Evolutionary conservation across 2,888 invertebrate species (phyloP).

Genomic region (Automeris io): DNA sequence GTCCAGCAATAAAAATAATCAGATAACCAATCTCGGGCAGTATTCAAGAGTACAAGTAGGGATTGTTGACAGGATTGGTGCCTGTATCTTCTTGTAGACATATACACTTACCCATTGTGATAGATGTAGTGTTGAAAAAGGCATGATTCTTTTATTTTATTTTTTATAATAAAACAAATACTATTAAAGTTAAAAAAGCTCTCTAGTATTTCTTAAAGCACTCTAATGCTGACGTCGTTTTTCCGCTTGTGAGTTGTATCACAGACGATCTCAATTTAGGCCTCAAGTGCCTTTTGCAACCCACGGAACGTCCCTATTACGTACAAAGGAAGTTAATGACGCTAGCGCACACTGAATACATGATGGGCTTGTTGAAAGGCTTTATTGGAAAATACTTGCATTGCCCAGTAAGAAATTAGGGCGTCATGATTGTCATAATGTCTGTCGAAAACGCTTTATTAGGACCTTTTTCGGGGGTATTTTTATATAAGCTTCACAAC

Average conservation of each 20-base stretch:
- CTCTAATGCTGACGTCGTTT: neutral
- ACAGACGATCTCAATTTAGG: conserved; percentile 59
- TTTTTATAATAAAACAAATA: too few species aligned
- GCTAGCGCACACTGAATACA: conserved; percentile 50
- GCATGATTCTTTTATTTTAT: too few species aligned
- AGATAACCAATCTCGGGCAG: conserved; percentile 8
- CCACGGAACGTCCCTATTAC: conserved; percentile 41
- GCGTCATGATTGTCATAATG: conserved; percentile 26
- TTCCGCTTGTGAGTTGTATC: conserved; percentile 21
- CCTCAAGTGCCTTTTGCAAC: conserved; percentile 58
- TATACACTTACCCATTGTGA: too few species aligned
- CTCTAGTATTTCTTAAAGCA: too few species aligned
- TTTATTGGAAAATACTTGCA: conserved; percentile 52
- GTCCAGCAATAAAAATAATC: conserved; percentile 9
- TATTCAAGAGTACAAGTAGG: conserved; percentile 1
- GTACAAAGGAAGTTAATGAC: conserved; percentile 64
- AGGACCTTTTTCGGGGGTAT: too few species aligned
- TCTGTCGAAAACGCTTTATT: conserved; percentile 12
- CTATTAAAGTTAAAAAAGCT: too few species aligned
- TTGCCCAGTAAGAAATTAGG: conserved; percentile 36
- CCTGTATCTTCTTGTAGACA: too few species aligned
- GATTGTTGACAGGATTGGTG: too few species aligned
- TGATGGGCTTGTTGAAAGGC: conserved; percentile 41
- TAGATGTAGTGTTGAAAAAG: too few species aligned
- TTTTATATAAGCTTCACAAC: too few species aligned